Evolutionary conservation across 2,797 vertebrate genomes (phyloP).

Genomic region (Myotis findleyi): DNA sequence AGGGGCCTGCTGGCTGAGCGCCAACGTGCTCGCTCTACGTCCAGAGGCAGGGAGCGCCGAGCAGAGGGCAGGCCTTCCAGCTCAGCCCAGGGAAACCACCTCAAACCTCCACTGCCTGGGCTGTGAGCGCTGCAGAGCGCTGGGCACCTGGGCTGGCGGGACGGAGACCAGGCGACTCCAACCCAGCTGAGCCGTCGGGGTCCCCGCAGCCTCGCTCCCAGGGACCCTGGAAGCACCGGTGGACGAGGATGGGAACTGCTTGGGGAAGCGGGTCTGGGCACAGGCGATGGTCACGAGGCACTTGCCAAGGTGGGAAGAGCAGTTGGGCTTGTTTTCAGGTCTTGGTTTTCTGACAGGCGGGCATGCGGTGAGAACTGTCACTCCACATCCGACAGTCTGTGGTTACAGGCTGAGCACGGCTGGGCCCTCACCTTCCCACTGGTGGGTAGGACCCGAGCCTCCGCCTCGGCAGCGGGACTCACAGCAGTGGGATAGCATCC

Average conservation of each 20-base stretch:
- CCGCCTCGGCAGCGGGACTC: neutral
- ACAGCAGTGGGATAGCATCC: neutral
- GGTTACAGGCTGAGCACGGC: neutral
- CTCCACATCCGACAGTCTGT: neutral
- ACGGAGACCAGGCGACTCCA: too few species aligned
- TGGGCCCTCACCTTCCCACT: neutral
- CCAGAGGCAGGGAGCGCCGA: neutral
- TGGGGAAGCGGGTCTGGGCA: too few species aligned
- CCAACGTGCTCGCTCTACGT: neutral
- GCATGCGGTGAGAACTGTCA: neutral
- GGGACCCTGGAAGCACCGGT: too few species aligned
- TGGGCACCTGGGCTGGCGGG: too few species aligned
- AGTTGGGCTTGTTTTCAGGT: neutral
- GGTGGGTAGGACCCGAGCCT: neutral
- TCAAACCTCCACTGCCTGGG: too few species aligned
- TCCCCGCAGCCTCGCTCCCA: too few species aligned
- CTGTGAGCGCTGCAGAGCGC: too few species aligned
- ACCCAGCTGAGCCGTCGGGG: too few species aligned
- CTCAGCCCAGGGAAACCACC: too few species aligned
- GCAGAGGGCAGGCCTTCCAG: too few species aligned
- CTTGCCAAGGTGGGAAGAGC: neutral
- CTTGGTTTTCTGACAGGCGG: neutral
- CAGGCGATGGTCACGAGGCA: neutral
- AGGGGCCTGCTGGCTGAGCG: neutral
- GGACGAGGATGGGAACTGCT: too few species aligned